phyloP scores from a whole-genome alignment of 2,797 vertebrate species.

The Pantherophis vulpinus region DNA sequence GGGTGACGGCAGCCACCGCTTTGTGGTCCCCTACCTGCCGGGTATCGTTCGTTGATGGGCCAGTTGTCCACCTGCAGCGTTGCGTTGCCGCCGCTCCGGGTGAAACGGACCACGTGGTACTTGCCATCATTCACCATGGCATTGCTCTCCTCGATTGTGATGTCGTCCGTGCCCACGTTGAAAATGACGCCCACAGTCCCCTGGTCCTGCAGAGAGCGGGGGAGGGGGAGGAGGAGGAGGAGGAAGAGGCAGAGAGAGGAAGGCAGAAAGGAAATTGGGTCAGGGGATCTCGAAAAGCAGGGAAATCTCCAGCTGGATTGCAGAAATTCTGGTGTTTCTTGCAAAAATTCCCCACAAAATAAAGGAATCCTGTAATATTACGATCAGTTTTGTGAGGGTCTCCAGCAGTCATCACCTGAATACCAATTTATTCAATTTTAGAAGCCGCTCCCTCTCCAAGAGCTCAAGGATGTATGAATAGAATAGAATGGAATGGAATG shows the following conservation, averaged over 20 bases:
- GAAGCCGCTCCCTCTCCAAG: neutral
- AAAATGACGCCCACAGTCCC: constrained; percentile 92
- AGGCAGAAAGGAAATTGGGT: neutral
- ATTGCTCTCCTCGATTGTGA: constrained; percentile 89
- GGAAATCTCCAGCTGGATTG: neutral
- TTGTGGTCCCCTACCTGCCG: constrained; percentile 85
- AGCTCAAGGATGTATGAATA: neutral
- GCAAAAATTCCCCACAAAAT: neutral
- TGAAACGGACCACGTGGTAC: constrained; percentile 96
- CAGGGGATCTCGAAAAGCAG: too few species aligned
- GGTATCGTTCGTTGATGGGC: constrained; percentile 91
- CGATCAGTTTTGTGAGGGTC: neutral
- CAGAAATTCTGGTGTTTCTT: neutral
- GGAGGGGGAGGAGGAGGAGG: too few species aligned
- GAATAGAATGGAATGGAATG: too few species aligned
- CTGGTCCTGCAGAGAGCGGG: constrained; percentile 79
- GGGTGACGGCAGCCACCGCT: neutral
- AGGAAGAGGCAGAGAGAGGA: constrained; percentile 18
- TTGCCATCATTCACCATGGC: constrained; percentile 90
- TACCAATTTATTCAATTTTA: neutral
- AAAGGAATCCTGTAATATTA: neutral
- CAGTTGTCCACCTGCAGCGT: constrained; percentile 96
- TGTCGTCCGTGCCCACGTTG: constrained; percentile 94
- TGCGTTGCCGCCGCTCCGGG: constrained; percentile 92
- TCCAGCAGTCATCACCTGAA: neutral